Percentiles rank a stretch among this genome's conserved stretches.
phyloP scores from a whole-genome alignment of 1,140 invertebrate species.

The Plutomurus gul region DNA sequence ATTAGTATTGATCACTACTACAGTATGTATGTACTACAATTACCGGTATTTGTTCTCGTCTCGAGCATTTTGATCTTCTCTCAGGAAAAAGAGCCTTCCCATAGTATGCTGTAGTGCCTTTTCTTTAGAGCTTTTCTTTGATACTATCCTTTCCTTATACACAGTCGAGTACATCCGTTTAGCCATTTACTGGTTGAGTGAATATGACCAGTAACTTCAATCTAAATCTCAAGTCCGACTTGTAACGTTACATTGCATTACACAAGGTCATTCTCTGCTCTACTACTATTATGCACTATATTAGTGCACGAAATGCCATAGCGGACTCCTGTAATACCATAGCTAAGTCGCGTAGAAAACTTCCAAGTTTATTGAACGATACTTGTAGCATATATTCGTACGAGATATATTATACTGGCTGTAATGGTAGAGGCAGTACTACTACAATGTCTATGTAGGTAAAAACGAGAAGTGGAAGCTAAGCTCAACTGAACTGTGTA shows the following conservation, averaged over 20 bases:
- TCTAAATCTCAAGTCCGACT: conserved; percentile 29
- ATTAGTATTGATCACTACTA: conserved; percentile 29
- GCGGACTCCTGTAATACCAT: not conserved
- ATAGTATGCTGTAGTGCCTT: not conserved
- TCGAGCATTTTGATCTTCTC: too few relatives aligned
- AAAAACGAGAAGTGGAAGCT: too few relatives aligned
- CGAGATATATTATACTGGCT: too few relatives aligned
- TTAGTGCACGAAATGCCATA: not conserved
- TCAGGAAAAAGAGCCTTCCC: not conserved
- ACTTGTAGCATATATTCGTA: not conserved
- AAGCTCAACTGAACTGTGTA: too few relatives aligned
- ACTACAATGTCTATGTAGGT: too few relatives aligned
- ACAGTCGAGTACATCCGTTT: conserved; percentile 17
- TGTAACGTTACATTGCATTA: not conserved
- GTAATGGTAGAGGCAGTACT: too few relatives aligned
- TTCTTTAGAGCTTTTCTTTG: not conserved
- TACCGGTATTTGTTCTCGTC: too few relatives aligned
- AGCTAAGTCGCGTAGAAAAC: not conserved
- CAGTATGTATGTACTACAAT: too few relatives aligned
- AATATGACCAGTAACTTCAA: conserved; percentile 38
- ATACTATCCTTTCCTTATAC: not conserved
- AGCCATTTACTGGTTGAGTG: conserved; percentile 39
- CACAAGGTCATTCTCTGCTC: conserved; percentile 6
- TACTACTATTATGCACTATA: not conserved
- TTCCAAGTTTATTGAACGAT: not conserved